Conservation (phyloP, 92 coral and sea anemone genomes). For the Umimayanthus kanabou region DNA sequence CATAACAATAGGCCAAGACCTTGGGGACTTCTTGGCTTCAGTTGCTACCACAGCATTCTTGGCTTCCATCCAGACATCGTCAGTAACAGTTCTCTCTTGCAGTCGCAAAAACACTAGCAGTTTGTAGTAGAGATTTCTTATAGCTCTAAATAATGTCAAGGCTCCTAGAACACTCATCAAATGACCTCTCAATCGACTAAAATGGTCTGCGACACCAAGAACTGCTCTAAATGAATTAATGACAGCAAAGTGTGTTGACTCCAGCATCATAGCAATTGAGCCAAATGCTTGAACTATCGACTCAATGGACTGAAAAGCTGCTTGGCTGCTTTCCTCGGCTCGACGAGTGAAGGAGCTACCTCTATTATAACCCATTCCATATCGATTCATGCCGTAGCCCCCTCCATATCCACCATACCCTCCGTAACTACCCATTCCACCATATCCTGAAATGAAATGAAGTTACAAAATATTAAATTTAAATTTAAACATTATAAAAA, state of each 20-base stretch:
- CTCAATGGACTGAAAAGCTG: conserved; percentile 92
- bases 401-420: conserved; percentile 66
- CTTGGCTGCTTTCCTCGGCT: conserved; percentile 87
- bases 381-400: conserved; percentile 54
- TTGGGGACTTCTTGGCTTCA: conserved; percentile 52
- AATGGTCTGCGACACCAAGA: conserved; percentile 91
- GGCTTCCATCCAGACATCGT: conserved; percentile 81
- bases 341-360: conserved; percentile 77
- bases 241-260: conserved; percentile 95
- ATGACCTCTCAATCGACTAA: conserved; percentile 81
- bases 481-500: too few relatives aligned
- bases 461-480: not conserved
- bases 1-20: conserved; percentile 93
- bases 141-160: conserved; percentile 66
- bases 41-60: conserved; percentile 48
- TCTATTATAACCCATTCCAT: conserved; percentile 50
- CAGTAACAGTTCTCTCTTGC: conserved; percentile 57
- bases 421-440: conserved; percentile 63
- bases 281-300: conserved; percentile 98
- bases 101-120: conserved; percentile 66
- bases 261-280: conserved; percentile 95
- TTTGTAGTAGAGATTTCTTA: conserved; percentile 67
- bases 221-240: conserved; percentile 89
- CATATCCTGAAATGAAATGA: conserved; percentile 46
- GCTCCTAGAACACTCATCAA: conserved; percentile 78